Evolutionary conservation across 2,888 invertebrate species (phyloP).

Genomic region (Helleia helle): DNA sequence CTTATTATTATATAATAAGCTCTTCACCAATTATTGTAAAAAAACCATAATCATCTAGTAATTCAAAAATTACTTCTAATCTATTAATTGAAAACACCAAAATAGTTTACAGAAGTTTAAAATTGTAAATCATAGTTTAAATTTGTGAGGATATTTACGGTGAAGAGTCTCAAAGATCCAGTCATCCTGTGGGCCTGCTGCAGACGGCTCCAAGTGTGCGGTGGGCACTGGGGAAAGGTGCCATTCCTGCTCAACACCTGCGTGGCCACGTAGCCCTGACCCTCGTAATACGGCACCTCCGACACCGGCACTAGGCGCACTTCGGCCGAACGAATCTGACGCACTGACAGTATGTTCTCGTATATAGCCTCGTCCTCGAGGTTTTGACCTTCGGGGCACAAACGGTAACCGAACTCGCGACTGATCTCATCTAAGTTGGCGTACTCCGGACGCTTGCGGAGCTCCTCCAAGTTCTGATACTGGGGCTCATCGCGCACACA

Average conservation of each 20-base stretch:
- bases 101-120: no score
- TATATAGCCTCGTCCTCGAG: constrained; percentile 69
- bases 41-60: no score
- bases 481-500: constrained; percentile 61
- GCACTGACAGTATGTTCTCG: constrained; percentile 67
- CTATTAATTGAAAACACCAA: no score
- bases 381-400: constrained; percentile 70
- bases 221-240: constrained; percentile 68
- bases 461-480: constrained; percentile 63
- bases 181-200: constrained; percentile 55
- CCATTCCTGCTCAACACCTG: constrained; percentile 66
- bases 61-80: no score
- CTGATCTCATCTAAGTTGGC: constrained; percentile 67
- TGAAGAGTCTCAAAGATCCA: constrained; percentile 52
- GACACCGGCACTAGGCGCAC: constrained; percentile 69
- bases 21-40: no score
- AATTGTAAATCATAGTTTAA: no score
- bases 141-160: constrained; percentile 59
- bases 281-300: constrained; percentile 66
- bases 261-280: constrained; percentile 66
- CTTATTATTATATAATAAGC: no score
- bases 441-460: constrained; percentile 65
- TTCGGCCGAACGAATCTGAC: constrained; percentile 66
- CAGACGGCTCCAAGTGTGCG: constrained; percentile 62
- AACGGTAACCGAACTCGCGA: constrained; percentile 65